Base-by-base conservation (phyloP, 2,797 vertebrate genomes). In the Rhadinocentrus ornatus region DNA sequence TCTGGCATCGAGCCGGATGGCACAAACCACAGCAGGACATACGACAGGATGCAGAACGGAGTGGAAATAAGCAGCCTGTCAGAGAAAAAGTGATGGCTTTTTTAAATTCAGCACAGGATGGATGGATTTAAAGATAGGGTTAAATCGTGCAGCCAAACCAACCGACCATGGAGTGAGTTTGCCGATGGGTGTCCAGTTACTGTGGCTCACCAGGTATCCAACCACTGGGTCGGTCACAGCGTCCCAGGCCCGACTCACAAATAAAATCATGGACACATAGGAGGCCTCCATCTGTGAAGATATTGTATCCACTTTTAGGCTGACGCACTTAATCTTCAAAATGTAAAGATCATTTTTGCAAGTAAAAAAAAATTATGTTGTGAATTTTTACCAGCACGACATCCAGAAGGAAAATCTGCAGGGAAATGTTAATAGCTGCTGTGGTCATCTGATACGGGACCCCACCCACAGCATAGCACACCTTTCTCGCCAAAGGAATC, bases 351-450 rank as follows among this genome's bases (percentile, higher is more conserved):
- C 3, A 9, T 27, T 2, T 8, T 22, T 31, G 11, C 0, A 34
- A 24, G 3, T 26, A 12, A 12, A 4, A 50, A 22, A 3, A 29
- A 0, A 22, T 15, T 16, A 35, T 10, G 2, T 4, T 18, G 48
- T 10, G 24, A 53, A 13, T n/a, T 4, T 50, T 89, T 72, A 95
- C 93, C 91, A 93, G 89, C 8, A 93, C 93, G 10, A 94, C 87
- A 48, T 95, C 94, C 82, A 95, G 74, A 0, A 95, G 87, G 75
- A 96, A 95, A 3, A 95, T 92, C 68, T 95, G 94, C 74, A 95
- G 67, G 65, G 93, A 95, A 41, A 95, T 84, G 1, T 74, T 69
- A 0, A 94, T 83, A 13, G 84, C 84, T 1, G 88, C 87, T 16
- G 81, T 60, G 0, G 92, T 95, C 5, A 93, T 83, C 83, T 94